phyloP scores from a whole-genome alignment of 2,113 vertebrate genomes.

The Heptranchias perlo region DNA sequence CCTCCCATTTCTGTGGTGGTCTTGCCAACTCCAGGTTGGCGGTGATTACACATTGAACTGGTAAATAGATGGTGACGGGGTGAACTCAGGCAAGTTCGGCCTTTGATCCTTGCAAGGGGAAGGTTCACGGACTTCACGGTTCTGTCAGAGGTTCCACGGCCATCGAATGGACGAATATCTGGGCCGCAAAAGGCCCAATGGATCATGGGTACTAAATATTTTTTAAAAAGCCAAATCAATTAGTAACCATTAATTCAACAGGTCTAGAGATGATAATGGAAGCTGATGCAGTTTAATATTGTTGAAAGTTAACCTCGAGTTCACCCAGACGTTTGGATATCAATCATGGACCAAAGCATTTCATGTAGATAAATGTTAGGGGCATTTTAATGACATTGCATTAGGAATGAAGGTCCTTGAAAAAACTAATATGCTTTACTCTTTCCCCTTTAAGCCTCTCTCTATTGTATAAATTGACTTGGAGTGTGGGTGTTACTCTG shows the following conservation, averaged over 20 bases:
- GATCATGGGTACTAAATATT: background rate
- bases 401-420: background rate
- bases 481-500: background rate
- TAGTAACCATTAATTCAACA: background rate
- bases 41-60: background rate
- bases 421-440: background rate
- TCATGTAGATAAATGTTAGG: constrained; percentile 4
- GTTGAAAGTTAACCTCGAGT: background rate
- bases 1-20: background rate
- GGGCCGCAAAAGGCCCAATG: background rate
- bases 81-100: too few species aligned
- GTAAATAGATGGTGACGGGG: too few species aligned
- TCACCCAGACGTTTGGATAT: background rate
- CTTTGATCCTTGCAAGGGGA: background rate
- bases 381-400: constrained; percentile 5
- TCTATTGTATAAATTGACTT: background rate
- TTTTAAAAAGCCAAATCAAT: background rate
- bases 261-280: background rate
- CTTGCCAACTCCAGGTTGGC: background rate
- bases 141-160: background rate
- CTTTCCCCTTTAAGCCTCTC: background rate
- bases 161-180: background rate
- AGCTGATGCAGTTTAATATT: background rate
- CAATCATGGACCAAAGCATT: background rate
- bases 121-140: background rate